Percentiles rank a stretch among this genome's conserved stretches.
phyloP scores from a whole-genome alignment of 2,113 vertebrate genomes.

The Apeltes quadracus region DNA sequence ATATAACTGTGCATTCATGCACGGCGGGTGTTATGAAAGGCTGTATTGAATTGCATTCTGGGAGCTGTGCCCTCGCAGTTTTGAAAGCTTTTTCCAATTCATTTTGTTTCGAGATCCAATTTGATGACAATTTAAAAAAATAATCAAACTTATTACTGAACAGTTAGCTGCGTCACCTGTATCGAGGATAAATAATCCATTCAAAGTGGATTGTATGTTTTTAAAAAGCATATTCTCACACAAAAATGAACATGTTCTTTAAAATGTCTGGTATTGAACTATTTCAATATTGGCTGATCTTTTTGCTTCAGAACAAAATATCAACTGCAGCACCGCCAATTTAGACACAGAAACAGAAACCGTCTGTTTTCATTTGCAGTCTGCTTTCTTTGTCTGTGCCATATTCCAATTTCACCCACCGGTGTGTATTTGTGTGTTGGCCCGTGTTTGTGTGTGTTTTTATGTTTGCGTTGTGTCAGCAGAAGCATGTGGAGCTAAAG shows the following conservation, averaged over 20 bases:
- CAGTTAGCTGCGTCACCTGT: not conserved
- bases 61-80: too few species aligned
- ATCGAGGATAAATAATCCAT: not conserved
- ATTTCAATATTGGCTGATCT: not conserved
- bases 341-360: too few species aligned
- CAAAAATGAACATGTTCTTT: not conserved
- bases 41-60: too few species aligned
- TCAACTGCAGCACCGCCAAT: not conserved
- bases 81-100: too few species aligned
- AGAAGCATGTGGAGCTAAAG: slow-evolving; percentile 40
- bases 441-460: not conserved
- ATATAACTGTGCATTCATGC: too few species aligned
- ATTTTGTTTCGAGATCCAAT: not conserved
- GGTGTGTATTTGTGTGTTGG: slow-evolving; percentile 6
- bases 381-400: not conserved
- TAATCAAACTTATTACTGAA: not conserved
- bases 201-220: not conserved
- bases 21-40: too few species aligned
- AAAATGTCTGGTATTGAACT: not conserved
- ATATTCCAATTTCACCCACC: not conserved
- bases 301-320: not conserved
- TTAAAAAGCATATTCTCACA: not conserved
- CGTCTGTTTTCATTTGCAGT: not conserved
- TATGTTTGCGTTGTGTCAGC: slow-evolving; percentile 21
- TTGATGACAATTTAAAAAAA: not conserved